Evolutionary conservation across 2,113 vertebrate genomes (phyloP).

Genomic region (Pogonocichla stellata): DNA sequence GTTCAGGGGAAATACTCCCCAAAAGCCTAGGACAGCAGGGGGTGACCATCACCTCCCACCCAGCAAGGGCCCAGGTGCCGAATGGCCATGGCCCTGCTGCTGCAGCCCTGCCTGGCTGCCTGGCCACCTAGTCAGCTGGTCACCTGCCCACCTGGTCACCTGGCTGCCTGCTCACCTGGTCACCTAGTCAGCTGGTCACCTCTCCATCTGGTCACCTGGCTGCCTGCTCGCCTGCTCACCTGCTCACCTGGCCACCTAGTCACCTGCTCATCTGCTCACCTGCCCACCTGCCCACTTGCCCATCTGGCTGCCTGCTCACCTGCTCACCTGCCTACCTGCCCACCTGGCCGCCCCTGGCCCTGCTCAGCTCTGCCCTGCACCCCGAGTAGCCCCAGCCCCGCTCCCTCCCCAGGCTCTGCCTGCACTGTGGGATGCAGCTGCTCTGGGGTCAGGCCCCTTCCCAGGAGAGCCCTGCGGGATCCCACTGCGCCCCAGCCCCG

Average conservation of each 20-base stretch:
- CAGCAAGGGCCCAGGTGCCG: rapidly evolving
- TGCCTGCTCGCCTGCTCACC: no score
- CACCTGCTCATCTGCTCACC: no score
- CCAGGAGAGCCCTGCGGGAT: rapidly evolving
- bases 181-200: no score
- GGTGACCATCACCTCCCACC: rapidly evolving
- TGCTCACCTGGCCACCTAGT: no score
- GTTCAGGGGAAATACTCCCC: not conserved
- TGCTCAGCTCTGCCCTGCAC: rapidly evolving
- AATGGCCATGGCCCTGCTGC: rapidly evolving
- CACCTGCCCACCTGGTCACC: no score
- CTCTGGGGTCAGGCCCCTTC: not conserved
- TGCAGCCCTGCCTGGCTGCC: not conserved
- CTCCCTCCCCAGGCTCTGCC: rapidly evolving
- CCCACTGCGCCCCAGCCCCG: not conserved
- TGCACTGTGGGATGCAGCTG: rapidly evolving
- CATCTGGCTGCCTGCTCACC: no score
- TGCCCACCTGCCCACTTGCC: no score
- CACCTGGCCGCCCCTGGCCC: not conserved
- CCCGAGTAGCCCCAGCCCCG: rapidly evolving
- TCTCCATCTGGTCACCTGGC: no score
- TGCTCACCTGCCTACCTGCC: not conserved
- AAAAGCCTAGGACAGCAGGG: not conserved
- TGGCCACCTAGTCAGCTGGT: no score
- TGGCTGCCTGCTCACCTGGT: no score